These are phyloP conservation scores for Drosophila colorata DNA, from an alignment of 2,888 invertebrate genomes.

Conservation along the genomic window DNA sequence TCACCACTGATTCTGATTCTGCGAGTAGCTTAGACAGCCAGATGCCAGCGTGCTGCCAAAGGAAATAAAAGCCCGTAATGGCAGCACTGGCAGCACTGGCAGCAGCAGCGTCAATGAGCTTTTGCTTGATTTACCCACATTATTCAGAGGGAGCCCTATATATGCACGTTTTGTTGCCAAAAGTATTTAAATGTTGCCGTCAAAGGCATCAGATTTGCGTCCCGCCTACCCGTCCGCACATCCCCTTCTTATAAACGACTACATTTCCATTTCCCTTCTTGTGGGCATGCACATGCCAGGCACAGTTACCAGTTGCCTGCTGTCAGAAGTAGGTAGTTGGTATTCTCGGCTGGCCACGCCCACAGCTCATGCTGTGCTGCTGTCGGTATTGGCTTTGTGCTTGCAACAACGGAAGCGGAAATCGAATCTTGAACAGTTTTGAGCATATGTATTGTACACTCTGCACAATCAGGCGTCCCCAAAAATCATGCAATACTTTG, in stretches of 20 bases:
- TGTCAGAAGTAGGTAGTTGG: neutral
- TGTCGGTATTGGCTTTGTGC: conserved; percentile 57
- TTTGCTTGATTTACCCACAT: conserved; percentile 47
- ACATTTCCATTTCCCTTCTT: conserved; percentile 45
- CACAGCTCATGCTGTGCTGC: conserved; percentile 46
- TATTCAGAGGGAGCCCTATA: conserved; percentile 26
- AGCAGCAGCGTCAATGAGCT: conserved; percentile 38
- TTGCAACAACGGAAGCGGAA: conserved; percentile 76
- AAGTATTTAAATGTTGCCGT: conserved; percentile 73
- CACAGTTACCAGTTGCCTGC: conserved; percentile 20
- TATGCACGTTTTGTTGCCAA: conserved; percentile 63
- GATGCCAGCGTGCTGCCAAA: conserved; percentile 17
- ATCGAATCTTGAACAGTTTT: conserved; percentile 76
- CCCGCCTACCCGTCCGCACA: neutral
- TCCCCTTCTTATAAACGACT: conserved; percentile 9
- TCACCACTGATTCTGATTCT: conserved; percentile 45
- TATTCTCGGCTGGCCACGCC: conserved; percentile 32
- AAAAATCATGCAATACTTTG: conserved; percentile 41
- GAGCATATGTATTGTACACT: conserved; percentile 46
- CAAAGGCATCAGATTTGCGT: conserved; percentile 61
- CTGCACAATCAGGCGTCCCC: conserved; percentile 33
- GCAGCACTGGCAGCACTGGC: neutral
- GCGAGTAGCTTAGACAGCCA: conserved; percentile 53
- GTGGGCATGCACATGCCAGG: conserved; percentile 46
- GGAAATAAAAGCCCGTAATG: conserved; percentile 3